Conservation (phyloP, 2,113 vertebrate genomes). For the Myodes glareolus region DNA sequence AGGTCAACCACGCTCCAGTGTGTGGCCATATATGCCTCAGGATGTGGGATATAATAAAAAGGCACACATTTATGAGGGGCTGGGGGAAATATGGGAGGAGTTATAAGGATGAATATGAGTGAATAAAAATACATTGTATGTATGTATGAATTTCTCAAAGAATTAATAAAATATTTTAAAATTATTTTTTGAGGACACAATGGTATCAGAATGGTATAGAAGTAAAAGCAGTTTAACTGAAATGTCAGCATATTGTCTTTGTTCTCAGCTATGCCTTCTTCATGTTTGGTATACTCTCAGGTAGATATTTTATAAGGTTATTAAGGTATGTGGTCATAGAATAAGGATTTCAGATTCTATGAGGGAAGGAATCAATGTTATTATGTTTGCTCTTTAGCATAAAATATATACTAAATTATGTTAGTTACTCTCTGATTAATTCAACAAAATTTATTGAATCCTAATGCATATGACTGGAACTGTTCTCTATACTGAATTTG, state of each 20-base stretch:
- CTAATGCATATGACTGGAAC: background rate
- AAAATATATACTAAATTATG: background rate
- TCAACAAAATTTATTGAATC: background rate
- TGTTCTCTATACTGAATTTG: background rate
- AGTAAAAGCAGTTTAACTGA: slow-evolving; percentile 6
- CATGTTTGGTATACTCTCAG: background rate
- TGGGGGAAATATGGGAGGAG: background rate
- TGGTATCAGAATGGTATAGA: background rate
- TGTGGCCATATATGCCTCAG: background rate
- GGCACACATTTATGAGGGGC: background rate
- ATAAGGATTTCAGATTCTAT: background rate
- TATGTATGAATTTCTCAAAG: background rate
- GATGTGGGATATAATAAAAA: background rate
- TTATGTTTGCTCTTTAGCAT: slow-evolving; percentile 38
- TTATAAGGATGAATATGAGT: background rate
- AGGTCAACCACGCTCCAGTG: background rate
- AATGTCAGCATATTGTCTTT: background rate
- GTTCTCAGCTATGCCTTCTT: background rate
- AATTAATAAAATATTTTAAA: background rate
- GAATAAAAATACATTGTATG: background rate
- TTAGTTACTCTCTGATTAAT: slow-evolving; percentile 3
- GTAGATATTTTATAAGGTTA: background rate
- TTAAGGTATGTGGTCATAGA: background rate
- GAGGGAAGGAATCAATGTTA: background rate
- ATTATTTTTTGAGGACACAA: background rate